Base-by-base conservation (phyloP, 64 coral and sea anemone genomes). In the Porites lutea region DNA sequence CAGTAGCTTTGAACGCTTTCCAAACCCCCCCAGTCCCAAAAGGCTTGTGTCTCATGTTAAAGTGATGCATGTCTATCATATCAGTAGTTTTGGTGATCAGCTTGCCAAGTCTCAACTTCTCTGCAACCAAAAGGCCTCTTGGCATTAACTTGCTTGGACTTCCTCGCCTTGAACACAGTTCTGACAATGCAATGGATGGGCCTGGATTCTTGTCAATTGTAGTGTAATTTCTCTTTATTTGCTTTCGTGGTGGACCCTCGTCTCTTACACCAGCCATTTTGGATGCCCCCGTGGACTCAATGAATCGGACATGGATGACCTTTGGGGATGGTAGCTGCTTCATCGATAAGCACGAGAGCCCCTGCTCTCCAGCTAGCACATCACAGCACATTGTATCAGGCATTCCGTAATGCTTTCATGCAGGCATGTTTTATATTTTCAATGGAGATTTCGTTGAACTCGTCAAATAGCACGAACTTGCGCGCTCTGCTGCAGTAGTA, bases 11-110 rank as follows among this genome's bases (percentile, higher is more conserved):
- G 48, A 76, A 78, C 57, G 73, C 91, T 14, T 62, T 77, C 57
- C 83, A 72, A 74, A 93, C 86, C 64, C 82, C 82, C 58, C 82
- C 90, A 85, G 74, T 63, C 58, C 82, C 90, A 87, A 44, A 92
- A 72, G 61, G 82, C 27, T 92, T 71, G 72, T 59, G 57, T 66
- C 79, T 51, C 59, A 86, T 13, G 15, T 66, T 16, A 71, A 72
- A 88, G 12, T 2, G 19, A 71, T 88, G 71, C 46, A 93, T 47
- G 13, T 93, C 87, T 9, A 93, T 14, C 18, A 74, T 51, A 46
- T n/a, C 63, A 14, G 73, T 93, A 46, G 49, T 5, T 10, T 52
- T 1, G 6, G 13, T 75, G 21, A 44, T 27, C 49, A 88, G 65
- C 43, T 71, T 66, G 16, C 84, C 91, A 72, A 93, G 83, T 71